These are phyloP conservation scores for Drosophila kohkoa DNA, from an alignment of 1,140 invertebrate genomes.

Conservation along the genomic window DNA sequence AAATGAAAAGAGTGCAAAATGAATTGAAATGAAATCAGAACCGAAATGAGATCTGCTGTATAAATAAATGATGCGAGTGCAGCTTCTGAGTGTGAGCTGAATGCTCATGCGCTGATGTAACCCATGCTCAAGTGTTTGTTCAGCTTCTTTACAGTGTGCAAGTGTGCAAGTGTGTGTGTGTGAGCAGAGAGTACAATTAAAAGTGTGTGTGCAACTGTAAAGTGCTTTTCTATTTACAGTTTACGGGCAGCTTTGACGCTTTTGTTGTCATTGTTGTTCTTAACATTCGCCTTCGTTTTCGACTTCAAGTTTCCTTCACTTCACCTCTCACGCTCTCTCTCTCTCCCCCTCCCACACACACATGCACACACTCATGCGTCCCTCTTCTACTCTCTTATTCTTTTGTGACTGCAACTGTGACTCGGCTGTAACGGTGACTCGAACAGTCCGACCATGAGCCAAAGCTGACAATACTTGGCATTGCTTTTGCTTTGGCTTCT, in stretches of 20 bases:
- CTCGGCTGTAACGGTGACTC: constrained; percentile 32
- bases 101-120: constrained; percentile 80
- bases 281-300: constrained; percentile 25
- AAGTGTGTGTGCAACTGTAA: constrained; percentile 44
- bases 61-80: constrained; percentile 68
- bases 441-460: constrained; percentile 3
- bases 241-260: constrained; percentile 27
- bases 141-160: background rate
- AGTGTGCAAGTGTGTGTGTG: constrained; percentile 20
- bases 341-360: no score
- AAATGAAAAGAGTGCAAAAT: no score
- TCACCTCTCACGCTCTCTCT: no score
- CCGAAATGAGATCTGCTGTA: constrained; percentile 74
- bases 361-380: no score
- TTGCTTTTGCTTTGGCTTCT: background rate
- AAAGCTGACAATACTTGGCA: background rate
- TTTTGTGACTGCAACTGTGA: constrained; percentile 24
- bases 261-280: constrained; percentile 31
- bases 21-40: constrained; percentile 55
- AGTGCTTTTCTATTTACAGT: constrained; percentile 67
- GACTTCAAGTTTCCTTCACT: background rate
- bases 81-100: constrained; percentile 37
- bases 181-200: constrained; percentile 59
- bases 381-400: background rate
- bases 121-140: constrained; percentile 31